Percentiles rank a stretch among this genome's conserved stretches.
phyloP scores from a whole-genome alignment of 2,113 vertebrate species.

The Alectura lathami region DNA sequence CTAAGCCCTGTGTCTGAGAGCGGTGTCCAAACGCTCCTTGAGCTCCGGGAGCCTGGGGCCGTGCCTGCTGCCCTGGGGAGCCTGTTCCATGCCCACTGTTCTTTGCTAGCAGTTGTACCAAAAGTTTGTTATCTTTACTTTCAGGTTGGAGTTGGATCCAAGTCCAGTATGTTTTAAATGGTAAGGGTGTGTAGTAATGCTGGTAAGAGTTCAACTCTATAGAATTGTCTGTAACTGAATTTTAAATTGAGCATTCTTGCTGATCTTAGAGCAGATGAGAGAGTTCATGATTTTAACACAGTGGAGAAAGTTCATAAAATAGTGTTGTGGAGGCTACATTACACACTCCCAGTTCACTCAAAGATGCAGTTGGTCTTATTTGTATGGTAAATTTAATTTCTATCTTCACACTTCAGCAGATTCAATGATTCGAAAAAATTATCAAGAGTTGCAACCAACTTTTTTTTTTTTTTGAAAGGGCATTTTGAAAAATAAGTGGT shows the following conservation, averaged over 20 bases:
- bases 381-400: not conserved
- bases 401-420: not conserved
- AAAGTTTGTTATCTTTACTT: not conserved
- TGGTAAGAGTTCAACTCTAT: not conserved
- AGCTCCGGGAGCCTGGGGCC: not conserved
- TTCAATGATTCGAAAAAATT: not conserved
- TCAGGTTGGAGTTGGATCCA: not conserved
- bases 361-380: not conserved
- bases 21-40: not conserved
- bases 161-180: not conserved
- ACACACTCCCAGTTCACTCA: not conserved
- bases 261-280: not conserved
- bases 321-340: not conserved
- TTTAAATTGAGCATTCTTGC: not conserved
- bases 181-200: not conserved
- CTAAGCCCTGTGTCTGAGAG: not conserved
- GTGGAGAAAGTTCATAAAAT: not conserved
- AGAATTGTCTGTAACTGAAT: not conserved
- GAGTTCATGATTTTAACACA: not conserved
- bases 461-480: conserved; percentile 76
- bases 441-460: not conserved
- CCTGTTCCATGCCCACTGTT: not conserved
- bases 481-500: conserved; percentile 95
- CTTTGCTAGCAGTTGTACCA: not conserved
- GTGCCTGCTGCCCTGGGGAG: not conserved